Base-by-base conservation (phyloP, 2,113 vertebrate species). In the Ammospiza nelsoni region DNA sequence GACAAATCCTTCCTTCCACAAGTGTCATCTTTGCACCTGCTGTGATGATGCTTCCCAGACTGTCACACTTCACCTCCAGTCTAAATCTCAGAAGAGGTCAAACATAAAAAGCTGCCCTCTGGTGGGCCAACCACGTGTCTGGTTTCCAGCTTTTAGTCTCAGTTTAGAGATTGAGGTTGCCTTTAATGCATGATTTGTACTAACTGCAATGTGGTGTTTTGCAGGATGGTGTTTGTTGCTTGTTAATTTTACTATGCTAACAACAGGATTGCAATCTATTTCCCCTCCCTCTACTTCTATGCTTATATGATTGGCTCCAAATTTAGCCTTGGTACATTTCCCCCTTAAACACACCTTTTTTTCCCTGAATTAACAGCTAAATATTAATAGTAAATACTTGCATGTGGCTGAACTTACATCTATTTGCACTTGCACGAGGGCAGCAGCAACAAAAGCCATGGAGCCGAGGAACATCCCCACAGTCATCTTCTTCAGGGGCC, bases 401-500 rank as follows among this genome's bases (percentile, higher is more conserved):
- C 23, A 25, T 3, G 15, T 46, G 16, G 24, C 46, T 93, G 58
- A 66, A 99, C 99, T 99, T 97, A 99, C 99, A 21, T 99, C 99
- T 48, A 99, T 98, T 97, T 99, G 63, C 79, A 99, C 41, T 94
- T 99, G 99, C 68, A 99, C 87, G 49, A 99, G 16, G 39, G 98
- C 98, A 83, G 99, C 99, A n/a, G 89, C 98, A 82, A 99, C 95
- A 62, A 99, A 99, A n/a, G 99, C 99, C 95, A 98, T 58, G 51
- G 98, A 97, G 41, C 98, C 99, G 22, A 99, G 90, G 79, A 99
- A 86, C 99, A 99, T 99, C 10, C 99, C 99, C 13, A 99, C 98
- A 2, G 99, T 99, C 95, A 99, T 99, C 98, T 96, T 99, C 96
- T 91, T 99, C 95, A 99, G 94, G 54, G 99, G 98, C 76, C 99